Base-by-base conservation (phyloP, 2,888 invertebrate genomes). In the Zaprionus bogoriensis region DNA sequence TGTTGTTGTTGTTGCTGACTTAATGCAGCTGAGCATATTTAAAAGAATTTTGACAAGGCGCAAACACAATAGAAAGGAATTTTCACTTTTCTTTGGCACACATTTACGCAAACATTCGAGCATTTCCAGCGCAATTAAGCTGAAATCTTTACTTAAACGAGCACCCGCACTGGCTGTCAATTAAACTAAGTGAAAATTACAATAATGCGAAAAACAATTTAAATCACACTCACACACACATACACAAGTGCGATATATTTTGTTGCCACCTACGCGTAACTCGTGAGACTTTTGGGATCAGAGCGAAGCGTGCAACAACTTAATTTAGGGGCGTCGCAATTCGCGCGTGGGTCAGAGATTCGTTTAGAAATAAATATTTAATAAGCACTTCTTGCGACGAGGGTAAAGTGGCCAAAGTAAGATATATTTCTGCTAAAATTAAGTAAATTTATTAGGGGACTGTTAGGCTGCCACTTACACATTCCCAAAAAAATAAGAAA, bases 141-240 rank as follows among this genome's bases (percentile, higher is more conserved):
- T 68, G 41, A 46, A 62, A 58, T 74, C n/a, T 67, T 61, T 2
- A 67, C 57, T 51, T 59, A 9, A 61, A 60, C 23, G 19, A 14
- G 12, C 14, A 12, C 32, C 27, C 62, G 47, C 58, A 66, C 38
- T 23, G 22, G 44, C 51, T 67, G 74, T 62, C 86, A 79, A 79
- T 79, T 85, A 79, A 69, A 69, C 72, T 75, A 79, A 82, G 79
- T 82, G 86, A 72, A 74, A 79, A 78, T 68, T 17, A 78, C 68
- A 85, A 74, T 68, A 67, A 62, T 66, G 62, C 39, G 52, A 52
- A 48, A 77, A 70, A 62, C 39, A 38, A 51, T 54, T 44, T 72
- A 41, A 36, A n/a, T 17, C 12, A 27, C 23, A 23, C 23, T 23
- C 23, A 3, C 23, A 23, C 23, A 4, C 23, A 23, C 23, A 20